Conservation (phyloP, 64 coral and sea anemone genomes). For the Actinia equina region DNA sequence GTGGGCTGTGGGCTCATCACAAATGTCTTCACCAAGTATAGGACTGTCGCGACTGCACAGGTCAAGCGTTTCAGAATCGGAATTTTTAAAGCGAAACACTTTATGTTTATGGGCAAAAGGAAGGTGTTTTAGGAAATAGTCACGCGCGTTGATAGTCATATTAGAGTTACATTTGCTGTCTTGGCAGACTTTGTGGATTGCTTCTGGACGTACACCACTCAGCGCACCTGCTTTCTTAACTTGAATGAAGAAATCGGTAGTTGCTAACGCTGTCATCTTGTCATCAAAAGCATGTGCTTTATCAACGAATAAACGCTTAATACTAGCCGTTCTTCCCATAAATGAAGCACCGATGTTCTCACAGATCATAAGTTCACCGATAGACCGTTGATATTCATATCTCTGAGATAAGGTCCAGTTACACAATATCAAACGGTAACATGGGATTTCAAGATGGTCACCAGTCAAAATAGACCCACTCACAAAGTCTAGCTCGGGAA, state of each 20-base stretch:
- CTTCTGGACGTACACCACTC: conserved; percentile 20
- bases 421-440: conserved; percentile 24
- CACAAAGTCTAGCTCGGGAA: conserved; percentile 46
- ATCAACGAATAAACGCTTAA: neutral
- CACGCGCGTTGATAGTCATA: neutral
- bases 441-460: conserved; percentile 29
- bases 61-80: neutral
- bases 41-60: conserved; percentile 34
- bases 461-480: conserved; percentile 36
- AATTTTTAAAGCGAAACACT: conserved; percentile 41
- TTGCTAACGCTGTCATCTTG: conserved; percentile 2
- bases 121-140: neutral
- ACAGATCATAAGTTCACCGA: conserved; percentile 51
- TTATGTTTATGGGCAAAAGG: conserved; percentile 47
- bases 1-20: conserved; percentile 32
- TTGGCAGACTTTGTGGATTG: neutral
- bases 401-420: conserved; percentile 45
- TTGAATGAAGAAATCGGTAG: conserved; percentile 36
- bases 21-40: conserved; percentile 52
- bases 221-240: conserved; percentile 1
- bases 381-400: conserved; percentile 41
- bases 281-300: conserved; percentile 9
- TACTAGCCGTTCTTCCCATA: conserved; percentile 37
- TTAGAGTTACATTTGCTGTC: neutral
- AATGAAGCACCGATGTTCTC: conserved; percentile 50